Evolutionary conservation across 2,113 vertebrate genomes (phyloP).

Genomic region (rat (Rattus norvegicus)): GRCr8 NC_086034.1:35350001-35350500

Average conservation of each 20-base stretch:
- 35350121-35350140: slow-evolving; percentile 86
- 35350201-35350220: slow-evolving; percentile 76
- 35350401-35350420: background rate
- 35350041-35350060: slow-evolving; percentile 83
- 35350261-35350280: slow-evolving; percentile 33
- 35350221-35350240: slow-evolving; percentile 65
- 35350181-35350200: slow-evolving; percentile 78
- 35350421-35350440: background rate
- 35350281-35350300: background rate
- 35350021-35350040: slow-evolving; percentile 76
- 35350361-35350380: background rate
- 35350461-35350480: background rate
- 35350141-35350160: slow-evolving; percentile 87
- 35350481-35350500: background rate
- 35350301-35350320: background rate
- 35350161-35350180: slow-evolving; percentile 83
- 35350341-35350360: background rate
- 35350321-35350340: too few species aligned
- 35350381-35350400: background rate
- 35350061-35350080: slow-evolving; percentile 77
- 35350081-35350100: slow-evolving; percentile 80
- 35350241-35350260: slow-evolving; percentile 75
- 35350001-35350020: slow-evolving; percentile 72
- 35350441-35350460: background rate
- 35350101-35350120: slow-evolving; percentile 84